Percentiles rank a stretch among this genome's conserved stretches.
Conservation (phyloP, 2,888 invertebrate genomes). For the Mythimna lalbum region DNA sequence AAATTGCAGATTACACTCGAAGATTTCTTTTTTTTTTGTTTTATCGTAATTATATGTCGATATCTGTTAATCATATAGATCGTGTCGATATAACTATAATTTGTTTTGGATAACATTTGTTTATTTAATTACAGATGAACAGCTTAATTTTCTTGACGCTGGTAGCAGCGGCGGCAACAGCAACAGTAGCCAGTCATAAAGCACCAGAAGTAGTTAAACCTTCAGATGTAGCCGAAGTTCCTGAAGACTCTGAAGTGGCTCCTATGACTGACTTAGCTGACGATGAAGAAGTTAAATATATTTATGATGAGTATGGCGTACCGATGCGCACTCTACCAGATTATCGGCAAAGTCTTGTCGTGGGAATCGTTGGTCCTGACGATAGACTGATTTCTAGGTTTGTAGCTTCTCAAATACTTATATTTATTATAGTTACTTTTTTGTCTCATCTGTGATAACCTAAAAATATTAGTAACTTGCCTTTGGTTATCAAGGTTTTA, state of each 20-base stretch:
- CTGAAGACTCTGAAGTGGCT: neutral
- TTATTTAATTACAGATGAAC: slow-evolving; percentile 37
- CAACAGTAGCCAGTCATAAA: slow-evolving; percentile 12
- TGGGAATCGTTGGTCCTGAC: slow-evolving; percentile 26
- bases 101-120: neutral
- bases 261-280: neutral
- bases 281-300: neutral
- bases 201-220: neutral
- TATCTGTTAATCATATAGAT: neutral
- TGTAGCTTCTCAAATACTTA: neutral
- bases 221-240: neutral
- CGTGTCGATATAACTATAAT: too few relatives aligned
- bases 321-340: slow-evolving; percentile 20
- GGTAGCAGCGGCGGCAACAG: slow-evolving; percentile 22
- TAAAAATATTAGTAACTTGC: neutral
- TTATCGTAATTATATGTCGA: neutral
- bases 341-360: slow-evolving; percentile 6
- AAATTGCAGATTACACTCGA: too few relatives aligned
- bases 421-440: too few relatives aligned
- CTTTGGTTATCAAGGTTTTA: too few relatives aligned
- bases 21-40: neutral
- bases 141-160: slow-evolving; percentile 14
- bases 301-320: slow-evolving; percentile 23
- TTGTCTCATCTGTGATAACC: neutral
- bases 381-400: slow-evolving; percentile 34